A percentile compares a stretch with the other conserved stretches of the same genome.
Conservation (phyloP, 1,140 invertebrate species). For the Drosophila willistoni region DNA sequence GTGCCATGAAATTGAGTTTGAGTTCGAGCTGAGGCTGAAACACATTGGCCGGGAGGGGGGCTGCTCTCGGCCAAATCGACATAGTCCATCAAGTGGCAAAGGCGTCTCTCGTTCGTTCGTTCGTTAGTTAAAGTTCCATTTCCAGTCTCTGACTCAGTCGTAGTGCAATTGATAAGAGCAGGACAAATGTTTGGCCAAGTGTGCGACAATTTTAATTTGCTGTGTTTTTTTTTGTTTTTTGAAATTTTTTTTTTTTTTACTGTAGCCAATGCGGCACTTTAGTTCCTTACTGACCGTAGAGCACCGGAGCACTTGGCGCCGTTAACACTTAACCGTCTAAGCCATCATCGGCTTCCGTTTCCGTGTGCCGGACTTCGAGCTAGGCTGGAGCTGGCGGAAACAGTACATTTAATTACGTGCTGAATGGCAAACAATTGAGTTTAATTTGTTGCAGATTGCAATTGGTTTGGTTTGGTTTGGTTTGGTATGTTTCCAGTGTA, state of each 20-base stretch:
- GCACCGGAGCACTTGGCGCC: conserved; percentile 14
- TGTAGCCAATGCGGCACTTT: conserved; percentile 9
- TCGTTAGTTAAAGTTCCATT: conserved; percentile 57
- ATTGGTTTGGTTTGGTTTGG: conserved; percentile 15
- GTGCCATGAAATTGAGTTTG: conserved; percentile 54
- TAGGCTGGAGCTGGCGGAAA: conserved; percentile 22
- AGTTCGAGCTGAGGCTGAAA: conserved; percentile 31
- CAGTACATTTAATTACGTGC: conserved; percentile 64
- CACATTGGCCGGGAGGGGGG: background rate
- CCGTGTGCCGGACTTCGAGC: conserved; percentile 25
- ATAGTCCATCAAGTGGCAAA: conserved; percentile 62
- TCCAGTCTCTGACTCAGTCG: conserved; percentile 37
- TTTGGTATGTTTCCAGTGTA: conserved; percentile 1
- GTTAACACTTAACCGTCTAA: conserved; percentile 40
- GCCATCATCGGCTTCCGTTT: conserved; percentile 43
- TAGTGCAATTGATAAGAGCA: conserved; percentile 66
- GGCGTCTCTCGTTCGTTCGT: conserved; percentile 33
- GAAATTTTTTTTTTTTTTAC: conserved; percentile 12
- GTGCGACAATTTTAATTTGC: conserved; percentile 71
- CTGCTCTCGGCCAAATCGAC: conserved; percentile 26
- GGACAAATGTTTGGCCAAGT: conserved; percentile 73
- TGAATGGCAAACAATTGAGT: conserved; percentile 50
- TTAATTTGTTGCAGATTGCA: conserved; percentile 29
- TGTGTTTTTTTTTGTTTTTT: conserved; percentile 40
- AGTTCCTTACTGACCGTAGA: conserved; percentile 21